Evolutionary conservation across 1,140 invertebrate species (phyloP), one percentile per base, ranked within the genome.

Genomic region (Leucophenga varia): DNA sequence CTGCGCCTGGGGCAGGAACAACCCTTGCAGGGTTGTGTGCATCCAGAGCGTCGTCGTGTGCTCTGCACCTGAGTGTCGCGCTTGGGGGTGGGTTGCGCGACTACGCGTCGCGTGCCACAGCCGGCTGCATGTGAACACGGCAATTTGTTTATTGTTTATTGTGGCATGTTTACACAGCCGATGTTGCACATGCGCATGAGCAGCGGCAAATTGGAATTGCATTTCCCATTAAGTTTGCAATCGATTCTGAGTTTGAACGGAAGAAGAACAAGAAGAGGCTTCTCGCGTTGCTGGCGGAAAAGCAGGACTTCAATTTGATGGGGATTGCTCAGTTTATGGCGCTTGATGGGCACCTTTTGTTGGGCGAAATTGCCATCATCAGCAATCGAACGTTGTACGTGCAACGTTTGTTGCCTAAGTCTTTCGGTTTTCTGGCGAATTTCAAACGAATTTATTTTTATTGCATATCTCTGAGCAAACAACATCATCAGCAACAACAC

Each of bases 321-420:
- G 35, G n/a, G n/a, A n/a, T n/a, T n/a, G n/a, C n/a, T n/a, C 8
- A 39, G 21, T 52, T 61, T 49, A 52, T 57, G 39, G 52, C 37
- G 35, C 16, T 16, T 53, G 54, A 49, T 37, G 42, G 30, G 52
- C 30, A 43, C 31, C 52, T 47, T 51, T 45, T 61, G 44, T 50
- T 17, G 21, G 22, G 52, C 30, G 44, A 55, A 64, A 67, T 67
- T 56, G 50, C 52, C 34, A 52, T 63, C 52, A 64, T 51, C 57
- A 50, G 18, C 10, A 25, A 25, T 25, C 22, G 22, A 55, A 31
- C n/a, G n/a, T n/a, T n/a, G n/a, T n/a, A n/a, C n/a, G n/a, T n/a
- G 43, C 59, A 56, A 63, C n/a, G 61, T 65, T 65, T 46, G 61
- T 55, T 59, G 61, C 59, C 28, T 67, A 63, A 67, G 63, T 67